Evolutionary conservation across 2,797 vertebrate genomes (phyloP).

Genomic region (Lemur catta): DNA sequence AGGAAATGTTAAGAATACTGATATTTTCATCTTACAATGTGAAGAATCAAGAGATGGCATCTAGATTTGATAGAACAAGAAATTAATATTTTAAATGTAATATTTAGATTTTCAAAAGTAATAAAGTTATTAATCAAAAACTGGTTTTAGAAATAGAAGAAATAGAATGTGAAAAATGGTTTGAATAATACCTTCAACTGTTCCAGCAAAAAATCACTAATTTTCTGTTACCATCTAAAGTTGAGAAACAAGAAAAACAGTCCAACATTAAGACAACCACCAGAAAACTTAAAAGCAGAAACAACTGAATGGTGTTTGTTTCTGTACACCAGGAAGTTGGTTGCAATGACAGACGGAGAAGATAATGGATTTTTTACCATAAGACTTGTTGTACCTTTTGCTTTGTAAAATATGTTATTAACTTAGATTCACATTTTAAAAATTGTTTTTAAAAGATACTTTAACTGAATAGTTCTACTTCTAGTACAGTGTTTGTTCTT

Average conservation of each 20-base stretch:
- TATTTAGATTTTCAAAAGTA: not conserved
- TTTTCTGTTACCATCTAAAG: not conserved
- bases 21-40: not conserved
- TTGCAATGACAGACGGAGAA: not conserved
- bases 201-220: not conserved
- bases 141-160: not conserved
- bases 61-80: not conserved
- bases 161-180: not conserved
- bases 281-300: not conserved
- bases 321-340: not conserved
- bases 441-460: not conserved
- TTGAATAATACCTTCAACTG: not conserved
- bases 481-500: not conserved
- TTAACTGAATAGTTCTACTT: not conserved
- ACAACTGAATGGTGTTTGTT: not conserved
- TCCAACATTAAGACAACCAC: not conserved
- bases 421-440: not conserved
- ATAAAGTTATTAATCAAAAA: not conserved
- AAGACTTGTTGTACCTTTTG: not conserved
- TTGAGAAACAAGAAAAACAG: not conserved
- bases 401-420: not conserved
- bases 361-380: not conserved
- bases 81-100: not conserved
- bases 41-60: not conserved
- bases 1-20: not conserved